Evolutionary conservation across 2,113 vertebrate genomes (phyloP).

Genomic region (Poecile atricapillus): DNA sequence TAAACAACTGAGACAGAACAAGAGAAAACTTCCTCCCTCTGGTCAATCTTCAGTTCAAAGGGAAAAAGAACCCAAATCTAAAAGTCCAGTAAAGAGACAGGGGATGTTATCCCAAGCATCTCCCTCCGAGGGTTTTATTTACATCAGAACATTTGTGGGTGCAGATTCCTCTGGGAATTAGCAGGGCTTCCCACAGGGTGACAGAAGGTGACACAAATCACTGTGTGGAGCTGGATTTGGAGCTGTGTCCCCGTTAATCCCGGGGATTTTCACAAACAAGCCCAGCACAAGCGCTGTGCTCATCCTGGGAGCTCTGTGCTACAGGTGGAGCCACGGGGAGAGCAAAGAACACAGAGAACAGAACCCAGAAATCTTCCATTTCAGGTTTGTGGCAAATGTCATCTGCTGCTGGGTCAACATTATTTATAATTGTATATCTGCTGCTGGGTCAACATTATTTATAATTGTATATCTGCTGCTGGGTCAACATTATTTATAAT

Average conservation of each 20-base stretch:
- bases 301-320: background rate
- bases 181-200: background rate
- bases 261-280: background rate
- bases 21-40: too few relatives aligned
- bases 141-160: background rate
- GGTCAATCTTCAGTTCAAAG: too few relatives aligned
- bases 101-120: too few relatives aligned
- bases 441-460: background rate
- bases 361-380: background rate
- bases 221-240: background rate
- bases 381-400: background rate
- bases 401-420: background rate
- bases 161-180: background rate
- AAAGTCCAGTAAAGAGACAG: too few relatives aligned
- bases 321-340: background rate
- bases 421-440: too few relatives aligned
- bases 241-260: fast-evolving
- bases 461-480: background rate
- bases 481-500: background rate
- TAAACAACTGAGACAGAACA: too few relatives aligned
- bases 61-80: too few relatives aligned
- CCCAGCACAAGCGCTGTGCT: background rate
- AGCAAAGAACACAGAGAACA: background rate
- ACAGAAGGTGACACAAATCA: background rate
- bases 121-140: background rate